Percentiles rank a stretch among this genome's conserved stretches.
Evolutionary conservation across 1,140 invertebrate species (phyloP).

Genomic region (Bombus pascuorum): DNA sequence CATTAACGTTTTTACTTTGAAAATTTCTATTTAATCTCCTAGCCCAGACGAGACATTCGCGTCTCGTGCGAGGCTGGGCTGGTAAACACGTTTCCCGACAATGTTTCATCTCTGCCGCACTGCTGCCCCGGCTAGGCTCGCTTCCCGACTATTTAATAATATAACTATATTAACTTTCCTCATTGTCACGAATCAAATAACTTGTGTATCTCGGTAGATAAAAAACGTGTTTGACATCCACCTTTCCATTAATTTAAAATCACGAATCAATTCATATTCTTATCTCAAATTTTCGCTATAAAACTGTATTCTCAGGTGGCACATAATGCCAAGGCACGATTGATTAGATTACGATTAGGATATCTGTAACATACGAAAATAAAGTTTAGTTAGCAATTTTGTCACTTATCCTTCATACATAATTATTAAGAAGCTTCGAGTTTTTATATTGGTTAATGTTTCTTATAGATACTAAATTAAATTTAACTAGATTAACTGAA

Average conservation of each 20-base stretch:
- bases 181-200: constrained; percentile 34
- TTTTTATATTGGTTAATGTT: too few species aligned
- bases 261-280: background rate
- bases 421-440: too few species aligned
- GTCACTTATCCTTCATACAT: too few species aligned
- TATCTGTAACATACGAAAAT: constrained; percentile 13
- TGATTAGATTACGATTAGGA: background rate
- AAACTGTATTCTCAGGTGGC: background rate
- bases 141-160: background rate
- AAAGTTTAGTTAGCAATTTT: background rate
- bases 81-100: background rate
- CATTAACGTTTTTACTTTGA: background rate
- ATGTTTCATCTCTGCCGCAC: constrained; percentile 28
- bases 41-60: constrained; percentile 51
- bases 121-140: background rate
- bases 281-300: background rate
- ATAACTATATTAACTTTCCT: constrained; percentile 7
- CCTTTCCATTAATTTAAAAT: background rate
- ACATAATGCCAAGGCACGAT: constrained; percentile 29
- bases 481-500: too few species aligned
- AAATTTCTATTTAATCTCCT: constrained; percentile 35
- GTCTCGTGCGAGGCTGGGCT: constrained; percentile 48
- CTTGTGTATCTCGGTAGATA: background rate
- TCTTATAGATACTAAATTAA: too few species aligned
- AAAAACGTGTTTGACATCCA: constrained; percentile 22